Evolutionary conservation across 2,797 vertebrate species (phyloP), one percentile per base, ranked within the genome.

Genomic region (Spea hammondii): DNA sequence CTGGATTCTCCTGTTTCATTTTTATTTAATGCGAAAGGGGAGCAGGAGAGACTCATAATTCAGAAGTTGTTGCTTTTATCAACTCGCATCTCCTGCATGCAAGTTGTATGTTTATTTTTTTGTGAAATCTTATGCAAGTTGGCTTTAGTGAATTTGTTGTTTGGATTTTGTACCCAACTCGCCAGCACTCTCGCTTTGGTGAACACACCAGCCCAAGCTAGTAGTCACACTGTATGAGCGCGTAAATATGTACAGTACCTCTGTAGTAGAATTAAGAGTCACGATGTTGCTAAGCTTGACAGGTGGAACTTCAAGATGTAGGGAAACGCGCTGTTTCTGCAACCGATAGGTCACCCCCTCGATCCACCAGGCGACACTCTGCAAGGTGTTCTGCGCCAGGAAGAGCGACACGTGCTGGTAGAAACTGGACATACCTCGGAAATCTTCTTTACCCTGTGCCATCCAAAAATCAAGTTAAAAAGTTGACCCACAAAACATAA

Each of bases 321-420:
- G 60, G 3, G 83, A 57, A 48, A 76, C 85, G 17, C 74, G 60
- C 46, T 87, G 86, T 7, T 82, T 82, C 75, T 83, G 84, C 74
- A 91, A 83, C 45, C 50, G 9, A 67, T n/a, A 47, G 48, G 74
- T 53, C 51, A 92, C 86, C 44, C 88, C 82, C 70, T 83, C 84
- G 2, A 77, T 79, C 92, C 91, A 93, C 82, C 72, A 85, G 17
- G 85, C 79, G 53, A 90, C 70, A 10, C 79, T 83, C 54, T 65
- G 67, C 68, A 93, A 86, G 12, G 84, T 70, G 0, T 84, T 89
- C 51, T 84, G 83, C 59, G 84, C 86, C 70, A 93, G 88, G 83
- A 90, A 93, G 2, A 71, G 85, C 72, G 82, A 84, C 32, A 87
- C 74, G n/a, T 85, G 84, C 75, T 83, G 84, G 65, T 86, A 86